Evolutionary conservation across 2,113 vertebrate species (phyloP).

Genomic region (Neotragus pygmaeus): DNA sequence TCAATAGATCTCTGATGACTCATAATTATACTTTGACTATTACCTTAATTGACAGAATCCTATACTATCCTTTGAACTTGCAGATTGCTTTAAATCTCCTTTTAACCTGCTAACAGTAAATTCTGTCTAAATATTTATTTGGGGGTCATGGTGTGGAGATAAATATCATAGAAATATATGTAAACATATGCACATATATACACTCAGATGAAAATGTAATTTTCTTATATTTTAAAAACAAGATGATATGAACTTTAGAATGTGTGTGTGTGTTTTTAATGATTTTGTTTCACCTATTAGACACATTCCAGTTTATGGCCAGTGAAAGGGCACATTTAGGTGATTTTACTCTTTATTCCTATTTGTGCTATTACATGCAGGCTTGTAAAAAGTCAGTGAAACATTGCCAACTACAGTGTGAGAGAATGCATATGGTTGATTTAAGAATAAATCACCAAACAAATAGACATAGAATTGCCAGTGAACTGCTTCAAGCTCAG

Average conservation of each 20-base stretch:
- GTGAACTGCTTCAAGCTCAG: neutral
- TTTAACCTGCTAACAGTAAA: neutral
- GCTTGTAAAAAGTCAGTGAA: neutral
- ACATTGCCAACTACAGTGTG: neutral
- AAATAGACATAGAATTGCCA: neutral
- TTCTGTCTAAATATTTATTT: conserved; percentile 37
- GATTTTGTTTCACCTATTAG: neutral
- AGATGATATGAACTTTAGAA: neutral
- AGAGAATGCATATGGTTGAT: neutral
- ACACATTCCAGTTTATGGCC: neutral
- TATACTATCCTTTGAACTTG: neutral
- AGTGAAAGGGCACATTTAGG: neutral
- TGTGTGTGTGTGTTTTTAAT: neutral
- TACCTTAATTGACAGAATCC: neutral
- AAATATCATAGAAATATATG: neutral
- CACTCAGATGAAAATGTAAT: neutral
- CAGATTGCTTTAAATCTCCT: neutral
- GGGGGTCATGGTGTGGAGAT: neutral
- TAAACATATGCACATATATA: neutral
- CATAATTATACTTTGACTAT: neutral
- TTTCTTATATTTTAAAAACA: neutral
- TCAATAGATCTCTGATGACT: neutral
- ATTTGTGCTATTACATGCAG: neutral
- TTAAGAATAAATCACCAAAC: neutral
- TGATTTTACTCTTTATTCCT: neutral